Conservation (phyloP, 2,888 invertebrate species). For the Leptopterna dolabrata region DNA sequence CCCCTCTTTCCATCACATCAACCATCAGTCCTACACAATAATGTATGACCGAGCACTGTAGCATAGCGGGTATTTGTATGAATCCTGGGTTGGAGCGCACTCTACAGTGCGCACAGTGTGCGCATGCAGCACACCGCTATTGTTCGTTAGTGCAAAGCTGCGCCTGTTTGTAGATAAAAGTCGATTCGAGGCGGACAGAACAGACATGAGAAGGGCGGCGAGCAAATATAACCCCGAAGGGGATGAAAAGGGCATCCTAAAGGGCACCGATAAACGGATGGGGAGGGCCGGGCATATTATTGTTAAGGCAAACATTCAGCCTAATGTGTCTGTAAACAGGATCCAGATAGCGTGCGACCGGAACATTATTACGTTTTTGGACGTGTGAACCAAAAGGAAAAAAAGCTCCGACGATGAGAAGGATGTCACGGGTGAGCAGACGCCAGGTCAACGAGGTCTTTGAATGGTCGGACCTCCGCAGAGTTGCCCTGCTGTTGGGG, state of each 20-base stretch:
- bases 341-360: conserved; percentile 7
- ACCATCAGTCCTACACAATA: too few relatives aligned
- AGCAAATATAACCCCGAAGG: not conserved
- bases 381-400: not conserved
- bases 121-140: too few relatives aligned
- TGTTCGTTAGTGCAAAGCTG: too few relatives aligned
- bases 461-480: not conserved
- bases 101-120: too few relatives aligned
- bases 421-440: not conserved
- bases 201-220: not conserved
- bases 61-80: too few relatives aligned
- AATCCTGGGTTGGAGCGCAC: too few relatives aligned
- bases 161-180: too few relatives aligned
- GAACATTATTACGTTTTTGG: not conserved
- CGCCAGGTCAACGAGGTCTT: not conserved
- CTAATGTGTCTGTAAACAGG: not conserved
- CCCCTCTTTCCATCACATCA: too few relatives aligned
- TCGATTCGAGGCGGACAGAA: too few relatives aligned
- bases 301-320: not conserved
- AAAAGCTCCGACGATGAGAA: not conserved
- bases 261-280: not conserved
- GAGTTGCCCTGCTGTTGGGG: not conserved
- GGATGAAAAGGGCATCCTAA: not conserved
- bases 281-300: not conserved
- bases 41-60: too few relatives aligned